Percentiles rank a stretch among this genome's conserved stretches.
Evolutionary conservation across 2,113 vertebrate species (phyloP).

Genomic region (Nycticryphes semicollaris): DNA sequence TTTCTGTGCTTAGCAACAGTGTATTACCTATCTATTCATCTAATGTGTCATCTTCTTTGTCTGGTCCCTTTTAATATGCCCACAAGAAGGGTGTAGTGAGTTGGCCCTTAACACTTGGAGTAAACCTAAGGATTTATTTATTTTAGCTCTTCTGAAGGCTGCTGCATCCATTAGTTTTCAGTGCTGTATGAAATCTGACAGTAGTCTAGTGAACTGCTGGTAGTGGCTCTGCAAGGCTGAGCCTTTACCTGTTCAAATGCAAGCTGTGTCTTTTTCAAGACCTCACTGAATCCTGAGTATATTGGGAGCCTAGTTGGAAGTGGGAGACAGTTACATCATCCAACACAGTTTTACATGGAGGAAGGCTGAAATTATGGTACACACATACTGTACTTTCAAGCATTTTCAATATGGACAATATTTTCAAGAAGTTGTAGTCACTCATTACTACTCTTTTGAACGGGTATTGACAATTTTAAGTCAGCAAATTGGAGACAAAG

Average conservation of each 20-base stretch:
- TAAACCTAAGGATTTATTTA: background rate
- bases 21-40: background rate
- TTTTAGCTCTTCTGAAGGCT: background rate
- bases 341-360: background rate
- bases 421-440: background rate
- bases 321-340: background rate
- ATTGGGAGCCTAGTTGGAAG: background rate
- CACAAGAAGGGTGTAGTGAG: background rate
- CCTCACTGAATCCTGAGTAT: background rate
- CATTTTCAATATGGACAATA: background rate
- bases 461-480: background rate
- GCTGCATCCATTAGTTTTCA: background rate
- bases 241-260: background rate
- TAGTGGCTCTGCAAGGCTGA: background rate
- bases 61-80: background rate
- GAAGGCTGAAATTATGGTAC: background rate
- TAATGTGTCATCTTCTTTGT: background rate
- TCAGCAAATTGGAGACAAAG: background rate
- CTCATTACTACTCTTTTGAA: background rate
- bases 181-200: background rate
- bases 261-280: background rate
- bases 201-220: background rate
- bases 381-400: background rate
- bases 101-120: background rate
- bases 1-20: constrained; percentile 16